Evolutionary conservation across 1,140 invertebrate genomes (phyloP), one percentile per base, ranked within the genome.

Genomic region (Orchestia grillus): DNA sequence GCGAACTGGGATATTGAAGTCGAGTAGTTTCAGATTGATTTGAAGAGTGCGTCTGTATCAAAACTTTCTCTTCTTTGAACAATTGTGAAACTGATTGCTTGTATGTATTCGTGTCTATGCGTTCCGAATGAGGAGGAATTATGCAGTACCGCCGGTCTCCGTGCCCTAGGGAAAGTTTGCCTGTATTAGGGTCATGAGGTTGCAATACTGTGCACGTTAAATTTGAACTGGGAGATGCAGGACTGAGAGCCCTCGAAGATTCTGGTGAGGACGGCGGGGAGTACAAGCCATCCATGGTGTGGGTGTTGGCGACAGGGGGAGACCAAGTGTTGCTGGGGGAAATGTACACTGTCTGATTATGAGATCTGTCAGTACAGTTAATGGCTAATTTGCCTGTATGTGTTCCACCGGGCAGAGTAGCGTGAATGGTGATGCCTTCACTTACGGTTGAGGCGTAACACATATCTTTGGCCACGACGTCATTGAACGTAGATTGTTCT

Each of bases 251-350:
- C 44, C 92, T 94, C 11, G 44, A 45, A 45, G 92, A 94, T 47
- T 94, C 92, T 11, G 92, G 92, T 44, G 92, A 45, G 41, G 92
- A 94, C 44, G 92, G 92, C 19, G 92, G 92, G 43, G 92, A 94
- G 44, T 44, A 94, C 36, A 45, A 45, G 40, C 92, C 92, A 45
- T 45, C 92, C 92, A 94, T 94, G 92, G 4, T 94, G 43, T 42
- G 92, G 11, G 43, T 45, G 92, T 19, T 40, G 44, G 3, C 92
- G 44, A 94, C 44, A 36, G 92, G 92, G 11, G 92, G 92, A 28
- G 92, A 94, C 92, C 92, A 94, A 45, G 92, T 94, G 44, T 94
- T 94, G 44, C 92, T 94, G 19, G 92, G 92, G 40, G 92, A 44
- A 47, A 94, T 94, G 40, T 94, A 94, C 41, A 94, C 43, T 4